phyloP scores from a whole-genome alignment of 2,113 vertebrate genomes.

The Oreochromis tanganicae region DNA sequence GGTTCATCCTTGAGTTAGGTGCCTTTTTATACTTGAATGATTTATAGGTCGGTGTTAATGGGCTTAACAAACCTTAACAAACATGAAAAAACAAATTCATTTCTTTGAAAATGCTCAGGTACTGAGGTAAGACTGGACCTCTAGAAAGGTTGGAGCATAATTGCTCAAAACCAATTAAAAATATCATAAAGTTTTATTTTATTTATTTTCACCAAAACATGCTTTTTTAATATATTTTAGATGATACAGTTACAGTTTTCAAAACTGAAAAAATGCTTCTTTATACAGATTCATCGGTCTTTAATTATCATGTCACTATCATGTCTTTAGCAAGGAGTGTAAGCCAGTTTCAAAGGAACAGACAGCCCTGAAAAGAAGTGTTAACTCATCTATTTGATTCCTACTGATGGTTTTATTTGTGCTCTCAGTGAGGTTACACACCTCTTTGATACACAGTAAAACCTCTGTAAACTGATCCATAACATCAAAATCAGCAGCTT shows the following conservation, averaged over 20 bases:
- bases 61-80: neutral
- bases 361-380: neutral
- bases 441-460: neutral
- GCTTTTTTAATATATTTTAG: neutral
- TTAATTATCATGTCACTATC: neutral
- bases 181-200: neutral
- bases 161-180: neutral
- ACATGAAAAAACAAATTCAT: rapidly evolving
- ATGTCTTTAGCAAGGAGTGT: neutral
- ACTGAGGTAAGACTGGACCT: neutral
- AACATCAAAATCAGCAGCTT: neutral
- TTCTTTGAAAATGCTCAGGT: neutral
- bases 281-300: neutral
- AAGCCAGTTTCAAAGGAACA: neutral
- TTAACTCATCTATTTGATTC: neutral
- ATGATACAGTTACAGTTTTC: neutral
- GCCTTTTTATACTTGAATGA: neutral
- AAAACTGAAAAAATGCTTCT: neutral
- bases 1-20: neutral
- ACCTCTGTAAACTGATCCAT: neutral
- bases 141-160: neutral
- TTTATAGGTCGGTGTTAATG: neutral
- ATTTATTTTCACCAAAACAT: neutral
- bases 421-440: neutral
- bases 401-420: neutral